These are phyloP conservation scores for Nettapus auritus DNA, from an alignment of 2,113 vertebrate species.

Conservation along the genomic window DNA sequence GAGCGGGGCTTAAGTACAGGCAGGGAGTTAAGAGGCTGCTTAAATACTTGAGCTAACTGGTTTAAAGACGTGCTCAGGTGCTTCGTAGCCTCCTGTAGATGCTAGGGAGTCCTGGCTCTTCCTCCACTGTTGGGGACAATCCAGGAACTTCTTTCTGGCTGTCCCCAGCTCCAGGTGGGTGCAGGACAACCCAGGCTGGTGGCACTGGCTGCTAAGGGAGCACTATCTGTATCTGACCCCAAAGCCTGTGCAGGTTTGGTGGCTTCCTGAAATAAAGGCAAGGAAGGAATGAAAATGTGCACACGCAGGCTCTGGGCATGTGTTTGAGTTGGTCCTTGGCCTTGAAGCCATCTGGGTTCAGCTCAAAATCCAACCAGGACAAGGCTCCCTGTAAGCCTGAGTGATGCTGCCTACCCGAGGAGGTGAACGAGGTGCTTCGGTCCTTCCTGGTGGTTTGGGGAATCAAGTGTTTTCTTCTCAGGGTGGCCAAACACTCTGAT, in stretches of 20 bases:
- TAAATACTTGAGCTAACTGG: background rate
- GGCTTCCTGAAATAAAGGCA: background rate
- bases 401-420: background rate
- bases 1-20: background rate
- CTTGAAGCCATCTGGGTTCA: background rate
- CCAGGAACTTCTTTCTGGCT: background rate
- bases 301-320: fast-evolving
- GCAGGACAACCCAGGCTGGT: background rate
- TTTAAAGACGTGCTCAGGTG: fast-evolving
- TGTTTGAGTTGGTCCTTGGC: background rate
- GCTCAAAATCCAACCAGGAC: background rate
- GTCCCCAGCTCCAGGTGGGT: background rate
- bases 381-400: background rate
- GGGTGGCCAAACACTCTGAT: fast-evolving
- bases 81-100: background rate
- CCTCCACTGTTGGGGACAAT: too few species aligned
- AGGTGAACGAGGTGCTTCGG: too few species aligned
- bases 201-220: background rate
- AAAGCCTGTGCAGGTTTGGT: background rate
- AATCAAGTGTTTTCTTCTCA: background rate
- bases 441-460: background rate
- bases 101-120: background rate
- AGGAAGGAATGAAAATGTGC: background rate
- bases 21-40: background rate
- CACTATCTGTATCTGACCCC: background rate